phyloP scores from a whole-genome alignment of 2,888 invertebrate species.

The Timandra comae region DNA sequence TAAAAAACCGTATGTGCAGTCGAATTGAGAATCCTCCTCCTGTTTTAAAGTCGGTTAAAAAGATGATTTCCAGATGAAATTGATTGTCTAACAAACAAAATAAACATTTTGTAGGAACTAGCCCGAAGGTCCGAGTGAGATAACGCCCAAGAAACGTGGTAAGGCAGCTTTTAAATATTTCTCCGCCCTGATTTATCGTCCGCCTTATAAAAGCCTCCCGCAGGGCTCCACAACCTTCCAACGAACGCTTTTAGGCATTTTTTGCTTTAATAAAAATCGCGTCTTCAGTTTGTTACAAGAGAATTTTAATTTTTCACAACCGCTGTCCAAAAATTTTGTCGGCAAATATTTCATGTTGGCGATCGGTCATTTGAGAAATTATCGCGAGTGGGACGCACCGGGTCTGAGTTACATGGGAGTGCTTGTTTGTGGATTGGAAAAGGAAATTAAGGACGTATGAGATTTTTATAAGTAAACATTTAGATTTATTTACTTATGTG shows the following conservation, averaged over 20 bases:
- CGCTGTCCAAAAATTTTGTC: slow-evolving; percentile 45
- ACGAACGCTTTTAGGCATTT: slow-evolving; percentile 38
- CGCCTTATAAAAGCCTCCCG: slow-evolving; percentile 57
- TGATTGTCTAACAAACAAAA: slow-evolving; percentile 33
- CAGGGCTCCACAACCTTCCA: slow-evolving; percentile 33
- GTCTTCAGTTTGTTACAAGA: slow-evolving; percentile 30
- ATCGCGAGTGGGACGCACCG: slow-evolving; percentile 18
- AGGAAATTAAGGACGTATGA: too few relatives aligned
- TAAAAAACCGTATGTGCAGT: too few relatives aligned
- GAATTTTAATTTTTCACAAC: slow-evolving; percentile 55
- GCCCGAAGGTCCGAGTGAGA: slow-evolving; percentile 40
- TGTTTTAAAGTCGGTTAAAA: too few relatives aligned
- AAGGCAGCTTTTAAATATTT: slow-evolving; percentile 75
- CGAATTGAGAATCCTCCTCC: too few relatives aligned
- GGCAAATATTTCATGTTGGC: slow-evolving; percentile 19
- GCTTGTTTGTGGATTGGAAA: too few relatives aligned
- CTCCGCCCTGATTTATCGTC: slow-evolving; percentile 67
- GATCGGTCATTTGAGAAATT: slow-evolving; percentile 53
- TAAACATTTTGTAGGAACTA: slow-evolving; percentile 46
- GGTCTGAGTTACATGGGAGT: too few relatives aligned
- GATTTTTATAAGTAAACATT: too few relatives aligned
- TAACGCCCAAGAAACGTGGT: slow-evolving; percentile 57
- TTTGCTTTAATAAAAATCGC: slow-evolving; percentile 42
- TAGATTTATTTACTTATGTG: too few relatives aligned
- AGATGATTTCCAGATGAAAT: too few relatives aligned